Percentiles rank a stretch among this genome's conserved stretches.
Evolutionary conservation across 1,140 invertebrate species (phyloP).

Genomic region (Batillaria attramentaria): DNA sequence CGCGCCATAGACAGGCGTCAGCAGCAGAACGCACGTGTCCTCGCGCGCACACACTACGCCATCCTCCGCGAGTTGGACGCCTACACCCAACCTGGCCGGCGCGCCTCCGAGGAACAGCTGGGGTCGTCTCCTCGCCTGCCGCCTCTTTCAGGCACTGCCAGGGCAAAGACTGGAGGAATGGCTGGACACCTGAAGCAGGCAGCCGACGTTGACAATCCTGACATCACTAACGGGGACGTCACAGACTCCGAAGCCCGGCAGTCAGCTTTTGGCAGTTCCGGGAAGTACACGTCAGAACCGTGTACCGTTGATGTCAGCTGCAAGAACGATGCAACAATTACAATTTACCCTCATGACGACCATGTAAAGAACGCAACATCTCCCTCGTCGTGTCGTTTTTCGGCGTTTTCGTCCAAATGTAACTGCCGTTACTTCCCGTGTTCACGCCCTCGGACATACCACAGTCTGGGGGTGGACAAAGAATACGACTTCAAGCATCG

Average conservation of each 20-base stretch:
- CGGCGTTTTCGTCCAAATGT: not conserved
- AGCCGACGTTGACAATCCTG: not conserved
- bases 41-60: conserved; percentile 11
- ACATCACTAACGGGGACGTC: not conserved
- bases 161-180: not conserved
- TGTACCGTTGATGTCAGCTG: no score
- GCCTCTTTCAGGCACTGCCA: not conserved
- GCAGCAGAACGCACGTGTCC: not conserved
- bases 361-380: not conserved
- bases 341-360: not conserved
- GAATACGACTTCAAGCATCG: not conserved
- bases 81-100: not conserved
- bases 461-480: conserved; percentile 23
- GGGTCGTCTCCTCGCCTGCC: not conserved
- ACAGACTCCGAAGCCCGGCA: no score
- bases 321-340: no score
- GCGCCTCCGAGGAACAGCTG: not conserved
- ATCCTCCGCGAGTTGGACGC: conserved; percentile 10
- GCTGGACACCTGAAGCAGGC: no score
- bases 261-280: no score
- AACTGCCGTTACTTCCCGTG: conserved; percentile 39
- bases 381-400: conserved; percentile 13
- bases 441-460: conserved; percentile 29
- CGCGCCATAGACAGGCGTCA: conserved; percentile 12
- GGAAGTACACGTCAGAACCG: no score